Conservation (phyloP, 2,113 vertebrate species). For the Catagonus wagneri region DNA sequence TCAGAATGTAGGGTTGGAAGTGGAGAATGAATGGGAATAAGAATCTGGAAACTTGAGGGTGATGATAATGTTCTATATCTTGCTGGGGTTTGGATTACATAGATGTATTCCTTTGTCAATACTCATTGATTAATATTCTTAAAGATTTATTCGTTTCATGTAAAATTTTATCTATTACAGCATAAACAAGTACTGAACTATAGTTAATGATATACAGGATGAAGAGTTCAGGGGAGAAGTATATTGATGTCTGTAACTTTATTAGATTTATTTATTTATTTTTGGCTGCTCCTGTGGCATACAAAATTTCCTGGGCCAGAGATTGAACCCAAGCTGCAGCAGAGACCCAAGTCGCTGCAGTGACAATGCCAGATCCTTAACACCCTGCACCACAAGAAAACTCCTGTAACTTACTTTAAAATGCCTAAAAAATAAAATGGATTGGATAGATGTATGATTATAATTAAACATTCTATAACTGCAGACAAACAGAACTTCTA, state of each 20-base stretch:
- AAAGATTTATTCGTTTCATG: neutral
- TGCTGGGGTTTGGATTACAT: neutral
- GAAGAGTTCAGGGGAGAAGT: neutral
- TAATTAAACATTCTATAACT: neutral
- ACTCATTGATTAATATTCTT: neutral
- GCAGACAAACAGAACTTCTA: neutral
- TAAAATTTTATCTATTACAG: slow-evolving; percentile 17
- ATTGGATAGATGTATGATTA: neutral
- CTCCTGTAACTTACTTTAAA: neutral
- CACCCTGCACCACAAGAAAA: too few species aligned
- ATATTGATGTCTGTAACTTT: neutral
- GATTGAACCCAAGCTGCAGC: too few species aligned
- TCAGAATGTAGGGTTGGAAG: neutral
- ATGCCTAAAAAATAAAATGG: neutral
- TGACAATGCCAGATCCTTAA: too few species aligned
- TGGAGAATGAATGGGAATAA: neutral
- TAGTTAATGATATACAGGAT: neutral
- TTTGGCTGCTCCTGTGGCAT: too few species aligned
- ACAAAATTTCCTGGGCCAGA: too few species aligned
- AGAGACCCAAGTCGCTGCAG: too few species aligned
- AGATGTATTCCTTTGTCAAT: neutral
- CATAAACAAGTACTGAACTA: neutral
- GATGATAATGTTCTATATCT: neutral
- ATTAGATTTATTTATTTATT: too few species aligned
- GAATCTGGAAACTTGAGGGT: neutral